A percentile compares a stretch with the other conserved stretches of the same genome.
phyloP scores from a whole-genome alignment of 2,888 invertebrate species.

The Eristalinus aeneus region DNA sequence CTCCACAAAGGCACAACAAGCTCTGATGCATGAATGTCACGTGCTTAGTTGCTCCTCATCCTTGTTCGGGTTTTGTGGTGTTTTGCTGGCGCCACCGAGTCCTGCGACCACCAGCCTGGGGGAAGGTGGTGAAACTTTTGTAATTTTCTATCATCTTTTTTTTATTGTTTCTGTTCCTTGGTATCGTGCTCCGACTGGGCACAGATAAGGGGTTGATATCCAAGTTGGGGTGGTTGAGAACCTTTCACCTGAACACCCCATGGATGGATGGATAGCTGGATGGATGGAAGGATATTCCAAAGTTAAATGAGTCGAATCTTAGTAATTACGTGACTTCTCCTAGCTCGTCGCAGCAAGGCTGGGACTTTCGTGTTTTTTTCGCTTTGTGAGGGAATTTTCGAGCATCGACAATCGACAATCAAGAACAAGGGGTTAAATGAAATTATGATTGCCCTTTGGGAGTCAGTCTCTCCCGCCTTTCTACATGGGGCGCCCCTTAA shows the following conservation, averaged over 20 bases:
- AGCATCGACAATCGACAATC: background rate
- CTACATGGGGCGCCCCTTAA: background rate
- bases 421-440: slow-evolving; percentile 21
- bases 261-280: background rate
- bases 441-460: slow-evolving; percentile 50
- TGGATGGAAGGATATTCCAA: slow-evolving; percentile 44
- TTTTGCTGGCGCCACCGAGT: background rate
- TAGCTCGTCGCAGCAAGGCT: background rate
- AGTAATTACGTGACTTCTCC: slow-evolving; percentile 63
- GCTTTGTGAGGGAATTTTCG: background rate
- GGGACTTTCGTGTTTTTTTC: background rate
- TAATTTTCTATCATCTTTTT: slow-evolving; percentile 47
- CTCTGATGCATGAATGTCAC: slow-evolving; percentile 67
- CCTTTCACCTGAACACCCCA: slow-evolving; percentile 32
- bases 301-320: slow-evolving; percentile 68
- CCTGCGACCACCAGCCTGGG: background rate
- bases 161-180: background rate
- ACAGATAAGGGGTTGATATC: slow-evolving; percentile 47
- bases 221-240: slow-evolving; percentile 35
- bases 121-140: slow-evolving; percentile 51
- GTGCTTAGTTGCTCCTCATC: slow-evolving; percentile 38
- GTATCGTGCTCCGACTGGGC: background rate
- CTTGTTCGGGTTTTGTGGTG: background rate
- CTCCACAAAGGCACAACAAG: slow-evolving; percentile 46
- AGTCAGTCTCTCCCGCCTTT: background rate